Evolutionary conservation across 1,140 invertebrate genomes (phyloP).

Genomic region (Drosophila cardini): DNA sequence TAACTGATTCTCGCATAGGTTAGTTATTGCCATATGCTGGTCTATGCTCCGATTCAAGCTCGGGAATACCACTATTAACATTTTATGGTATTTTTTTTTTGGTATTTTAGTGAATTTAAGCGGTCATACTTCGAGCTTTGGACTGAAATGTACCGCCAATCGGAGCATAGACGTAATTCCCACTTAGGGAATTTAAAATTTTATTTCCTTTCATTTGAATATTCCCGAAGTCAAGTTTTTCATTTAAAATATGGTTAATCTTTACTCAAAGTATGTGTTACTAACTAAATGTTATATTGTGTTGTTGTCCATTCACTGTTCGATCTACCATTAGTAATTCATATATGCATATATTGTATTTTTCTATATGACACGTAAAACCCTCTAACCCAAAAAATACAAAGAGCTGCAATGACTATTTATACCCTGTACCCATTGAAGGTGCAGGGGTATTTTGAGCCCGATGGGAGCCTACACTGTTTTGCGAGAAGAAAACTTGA

Average conservation of each 20-base stretch:
- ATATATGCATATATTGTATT: constrained; percentile 17
- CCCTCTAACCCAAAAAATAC: background rate
- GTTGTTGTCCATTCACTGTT: constrained; percentile 69
- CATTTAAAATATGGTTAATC: constrained; percentile 10
- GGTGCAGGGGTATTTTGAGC: background rate
- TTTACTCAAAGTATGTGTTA: constrained; percentile 3
- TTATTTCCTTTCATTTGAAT: background rate
- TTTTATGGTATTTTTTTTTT: too few species aligned
- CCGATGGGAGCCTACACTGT: too few species aligned
- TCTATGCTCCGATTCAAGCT: too few species aligned
- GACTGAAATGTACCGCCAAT: too few species aligned
- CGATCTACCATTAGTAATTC: constrained; percentile 29
- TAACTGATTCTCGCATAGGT: constrained; percentile 47
- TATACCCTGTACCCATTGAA: constrained; percentile 1
- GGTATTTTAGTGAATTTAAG: too few species aligned
- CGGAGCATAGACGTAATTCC: too few species aligned
- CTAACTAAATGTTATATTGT: constrained; percentile 65
- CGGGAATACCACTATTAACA: too few species aligned
- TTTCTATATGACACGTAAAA: background rate
- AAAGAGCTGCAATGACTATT: background rate
- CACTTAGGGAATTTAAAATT: too few species aligned
- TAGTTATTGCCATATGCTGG: constrained; percentile 19
- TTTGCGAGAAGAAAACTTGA: too few species aligned
- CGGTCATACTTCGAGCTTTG: too few species aligned
- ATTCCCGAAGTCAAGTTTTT: background rate